Conservation (phyloP, 2,888 invertebrate genomes). For the Zygothrica quintamaculata region DNA sequence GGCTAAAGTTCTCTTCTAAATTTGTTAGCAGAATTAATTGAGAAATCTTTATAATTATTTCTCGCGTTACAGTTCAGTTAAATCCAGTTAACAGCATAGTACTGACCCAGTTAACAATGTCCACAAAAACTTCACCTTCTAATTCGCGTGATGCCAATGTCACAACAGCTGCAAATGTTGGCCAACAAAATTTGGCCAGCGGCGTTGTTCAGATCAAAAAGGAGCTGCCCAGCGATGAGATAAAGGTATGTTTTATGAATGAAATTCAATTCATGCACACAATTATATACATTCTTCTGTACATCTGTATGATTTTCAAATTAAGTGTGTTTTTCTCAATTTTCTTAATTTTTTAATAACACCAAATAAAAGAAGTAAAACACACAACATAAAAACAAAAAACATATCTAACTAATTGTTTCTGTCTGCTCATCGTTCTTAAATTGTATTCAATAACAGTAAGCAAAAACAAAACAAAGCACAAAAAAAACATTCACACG, state of each 20-base stretch:
- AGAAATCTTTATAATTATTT: conserved; percentile 12
- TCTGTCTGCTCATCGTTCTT: conserved; percentile 55
- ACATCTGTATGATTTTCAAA: neutral
- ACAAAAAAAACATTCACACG: conserved; percentile 12
- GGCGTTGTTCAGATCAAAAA: conserved; percentile 86
- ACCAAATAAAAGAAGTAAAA: conserved; percentile 9
- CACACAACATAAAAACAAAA: conserved; percentile 25
- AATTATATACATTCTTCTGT: neutral
- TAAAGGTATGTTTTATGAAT: conserved; percentile 87
- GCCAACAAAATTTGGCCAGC: conserved; percentile 39
- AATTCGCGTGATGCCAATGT: conserved; percentile 68
- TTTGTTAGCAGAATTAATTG: no score
- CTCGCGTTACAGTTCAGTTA: conserved; percentile 44
- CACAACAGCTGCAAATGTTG: conserved; percentile 40
- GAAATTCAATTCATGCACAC: conserved; percentile 19
- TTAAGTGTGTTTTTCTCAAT: conserved; percentile 34
- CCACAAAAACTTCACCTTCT: conserved; percentile 85
- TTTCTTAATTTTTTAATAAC: conserved; percentile 32
- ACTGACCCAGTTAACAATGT: conserved; percentile 84
- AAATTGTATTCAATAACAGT: conserved; percentile 64
- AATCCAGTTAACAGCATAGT: conserved; percentile 21
- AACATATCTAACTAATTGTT: conserved; percentile 59
- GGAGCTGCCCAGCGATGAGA: conserved; percentile 90
- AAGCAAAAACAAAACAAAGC: conserved; percentile 42
- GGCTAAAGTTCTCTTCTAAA: no score